A percentile compares a stretch with the other conserved stretches of the same genome.
Conservation (phyloP, 2,888 invertebrate genomes). For the Nymphalis polychloros region DNA sequence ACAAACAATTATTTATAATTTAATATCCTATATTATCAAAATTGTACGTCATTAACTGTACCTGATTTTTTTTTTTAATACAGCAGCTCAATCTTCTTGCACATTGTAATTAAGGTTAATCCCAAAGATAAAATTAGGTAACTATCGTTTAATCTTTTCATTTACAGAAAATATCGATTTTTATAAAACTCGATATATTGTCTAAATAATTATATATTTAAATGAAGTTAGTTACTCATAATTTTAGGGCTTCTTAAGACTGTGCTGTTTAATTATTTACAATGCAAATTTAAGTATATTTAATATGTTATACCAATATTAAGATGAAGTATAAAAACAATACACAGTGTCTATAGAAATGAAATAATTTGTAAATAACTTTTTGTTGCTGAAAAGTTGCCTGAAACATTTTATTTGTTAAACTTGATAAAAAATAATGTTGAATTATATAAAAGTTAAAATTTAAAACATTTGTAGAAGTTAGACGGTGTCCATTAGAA, state of each 20-base stretch:
- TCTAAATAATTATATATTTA: conserved; percentile 3
- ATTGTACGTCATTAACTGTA: conserved; percentile 48
- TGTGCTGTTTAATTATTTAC: conserved; percentile 19
- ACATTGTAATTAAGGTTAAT: conserved; percentile 33
- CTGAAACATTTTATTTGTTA: background rate
- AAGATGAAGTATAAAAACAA: background rate
- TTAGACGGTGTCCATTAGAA: conserved; percentile 19
- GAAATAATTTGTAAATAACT: background rate
- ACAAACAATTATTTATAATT: conserved; percentile 4
- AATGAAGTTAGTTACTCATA: conserved; percentile 14
- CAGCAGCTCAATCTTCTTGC: conserved; percentile 32
- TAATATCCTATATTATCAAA: conserved; percentile 19
- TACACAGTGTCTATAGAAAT: background rate
- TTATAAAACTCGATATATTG: background rate
- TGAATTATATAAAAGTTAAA: background rate
- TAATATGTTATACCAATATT: background rate
- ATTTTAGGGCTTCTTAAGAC: conserved; percentile 20
- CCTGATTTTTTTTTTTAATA: conserved; percentile 49
- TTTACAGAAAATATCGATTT: conserved; percentile 1
- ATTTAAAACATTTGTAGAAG: background rate
- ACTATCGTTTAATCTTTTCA: conserved; percentile 16
- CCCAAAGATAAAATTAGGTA: conserved; percentile 40
- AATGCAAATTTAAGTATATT: conserved; percentile 11
- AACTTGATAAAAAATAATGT: background rate
- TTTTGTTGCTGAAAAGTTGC: background rate